These are phyloP conservation scores for Drosophila pegasa DNA, from an alignment of 2,888 invertebrate genomes.

Conservation along the genomic window DNA sequence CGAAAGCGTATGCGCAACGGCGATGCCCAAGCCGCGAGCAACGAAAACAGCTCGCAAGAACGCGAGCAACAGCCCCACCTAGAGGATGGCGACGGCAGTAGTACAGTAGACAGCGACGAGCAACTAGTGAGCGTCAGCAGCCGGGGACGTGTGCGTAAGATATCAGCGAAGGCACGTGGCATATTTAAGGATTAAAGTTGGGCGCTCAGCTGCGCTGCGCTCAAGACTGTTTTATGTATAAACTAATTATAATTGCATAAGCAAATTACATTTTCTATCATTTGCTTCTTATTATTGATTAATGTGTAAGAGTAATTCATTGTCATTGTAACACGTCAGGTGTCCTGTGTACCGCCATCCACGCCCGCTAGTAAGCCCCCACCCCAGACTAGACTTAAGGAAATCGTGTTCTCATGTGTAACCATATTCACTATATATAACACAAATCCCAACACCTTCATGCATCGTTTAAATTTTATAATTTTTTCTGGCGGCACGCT, in stretches of 20 bases:
- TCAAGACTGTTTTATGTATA: conserved; percentile 77
- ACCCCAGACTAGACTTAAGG: conserved; percentile 33
- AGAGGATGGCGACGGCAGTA: conserved; percentile 49
- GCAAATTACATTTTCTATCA: conserved; percentile 46
- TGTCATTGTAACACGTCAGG: conserved; percentile 54
- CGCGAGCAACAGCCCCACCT: conserved; percentile 23
- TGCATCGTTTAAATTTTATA: conserved; percentile 27
- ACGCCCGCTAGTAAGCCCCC: conserved; percentile 4
- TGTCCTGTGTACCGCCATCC: conserved; percentile 42
- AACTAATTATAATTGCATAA: conserved; percentile 60
- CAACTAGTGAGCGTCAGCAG: conserved; percentile 89
- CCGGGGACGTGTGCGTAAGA: conserved; percentile 92
- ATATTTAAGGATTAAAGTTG: conserved; percentile 85
- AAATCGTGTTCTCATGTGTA: conserved; percentile 50
- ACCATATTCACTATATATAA: conserved; percentile 45
- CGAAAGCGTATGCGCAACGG: conserved; percentile 66
- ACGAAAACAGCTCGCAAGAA: conserved; percentile 47
- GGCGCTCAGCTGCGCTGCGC: conserved; percentile 44
- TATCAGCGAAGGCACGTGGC: conserved; percentile 92
- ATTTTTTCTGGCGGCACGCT: conserved; percentile 16
- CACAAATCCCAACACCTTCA: conserved; percentile 27
- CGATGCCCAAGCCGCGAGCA: conserved; percentile 44
- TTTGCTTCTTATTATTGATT: conserved; percentile 76
- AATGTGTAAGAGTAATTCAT: conserved; percentile 73
- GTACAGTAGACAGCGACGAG: conserved; percentile 75